Conservation (phyloP, 2,797 vertebrate species). For the Champsocephalus gunnari region DNA sequence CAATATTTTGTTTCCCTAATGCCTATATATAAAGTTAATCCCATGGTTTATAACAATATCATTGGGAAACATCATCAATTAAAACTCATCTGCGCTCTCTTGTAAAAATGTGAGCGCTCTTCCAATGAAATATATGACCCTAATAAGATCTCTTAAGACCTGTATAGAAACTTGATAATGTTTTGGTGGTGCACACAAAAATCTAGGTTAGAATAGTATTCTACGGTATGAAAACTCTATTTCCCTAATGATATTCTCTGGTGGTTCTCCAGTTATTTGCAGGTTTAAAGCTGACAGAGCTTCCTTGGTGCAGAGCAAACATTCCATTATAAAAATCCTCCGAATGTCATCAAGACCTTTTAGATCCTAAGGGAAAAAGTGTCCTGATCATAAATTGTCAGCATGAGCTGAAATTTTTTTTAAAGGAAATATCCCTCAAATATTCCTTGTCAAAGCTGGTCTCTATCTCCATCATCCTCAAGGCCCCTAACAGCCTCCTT, state of each 20-base stretch:
- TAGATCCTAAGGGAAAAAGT: slow-evolving; percentile 33
- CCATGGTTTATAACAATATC: slow-evolving; percentile 4
- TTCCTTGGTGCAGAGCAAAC: background rate
- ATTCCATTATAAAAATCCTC: background rate
- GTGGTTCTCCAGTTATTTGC: slow-evolving; percentile 11
- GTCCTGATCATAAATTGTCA: slow-evolving; percentile 35
- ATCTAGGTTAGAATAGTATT: slow-evolving; percentile 1
- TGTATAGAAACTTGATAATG: background rate
- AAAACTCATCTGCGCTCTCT: background rate
- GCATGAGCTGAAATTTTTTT: slow-evolving; percentile 24
- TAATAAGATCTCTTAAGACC: background rate
- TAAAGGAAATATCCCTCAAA: slow-evolving; percentile 39
- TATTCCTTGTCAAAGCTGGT: slow-evolving; percentile 52
- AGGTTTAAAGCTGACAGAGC: background rate
- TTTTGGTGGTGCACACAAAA: slow-evolving; percentile 3
- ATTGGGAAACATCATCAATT: background rate
- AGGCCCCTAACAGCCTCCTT: slow-evolving; percentile 42
- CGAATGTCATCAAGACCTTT: slow-evolving; percentile 33
- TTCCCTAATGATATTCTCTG: background rate
- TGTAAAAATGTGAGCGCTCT: background rate
- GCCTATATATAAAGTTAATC: background rate
- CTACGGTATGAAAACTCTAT: background rate
- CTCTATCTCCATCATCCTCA: slow-evolving; percentile 40
- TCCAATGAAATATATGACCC: background rate
- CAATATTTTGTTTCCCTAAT: background rate